These are phyloP conservation scores for Rotaria socialis DNA, from an alignment of 2,888 invertebrate species.

Conservation along the genomic window DNA sequence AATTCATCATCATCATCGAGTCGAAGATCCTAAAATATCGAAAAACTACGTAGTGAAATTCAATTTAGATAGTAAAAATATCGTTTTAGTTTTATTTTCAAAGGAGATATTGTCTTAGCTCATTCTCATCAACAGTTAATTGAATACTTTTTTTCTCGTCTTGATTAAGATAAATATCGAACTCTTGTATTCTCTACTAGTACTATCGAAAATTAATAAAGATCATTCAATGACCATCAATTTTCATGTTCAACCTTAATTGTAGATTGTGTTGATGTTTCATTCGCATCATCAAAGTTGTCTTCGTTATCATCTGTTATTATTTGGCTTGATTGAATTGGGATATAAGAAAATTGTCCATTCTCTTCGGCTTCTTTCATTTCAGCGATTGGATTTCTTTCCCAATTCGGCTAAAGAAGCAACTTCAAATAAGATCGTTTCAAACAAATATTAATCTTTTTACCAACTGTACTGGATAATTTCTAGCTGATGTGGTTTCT, in stretches of 20 bases:
- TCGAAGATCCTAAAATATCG: background rate
- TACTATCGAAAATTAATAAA: background rate
- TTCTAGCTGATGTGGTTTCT: conserved; percentile 65
- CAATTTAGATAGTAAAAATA: background rate
- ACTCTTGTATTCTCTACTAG: background rate
- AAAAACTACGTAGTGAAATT: background rate
- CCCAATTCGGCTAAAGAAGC: conserved; percentile 59
- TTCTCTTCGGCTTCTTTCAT: conserved; percentile 66
- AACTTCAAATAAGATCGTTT: conserved; percentile 34
- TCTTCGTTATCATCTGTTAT: background rate
- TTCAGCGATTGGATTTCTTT: conserved; percentile 71
- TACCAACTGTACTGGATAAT: conserved; percentile 63
- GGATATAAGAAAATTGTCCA: conserved; percentile 61
- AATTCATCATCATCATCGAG: conserved; percentile 12
- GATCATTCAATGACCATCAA: background rate
- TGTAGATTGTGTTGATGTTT: background rate
- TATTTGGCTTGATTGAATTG: background rate
- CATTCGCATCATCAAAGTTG: conserved; percentile 4
- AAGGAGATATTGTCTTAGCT: background rate
- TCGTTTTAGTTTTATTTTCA: background rate
- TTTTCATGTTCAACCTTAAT: background rate
- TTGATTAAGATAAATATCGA: background rate
- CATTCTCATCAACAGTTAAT: background rate
- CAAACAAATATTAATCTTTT: conserved; percentile 48
- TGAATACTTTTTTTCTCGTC: background rate